Evolutionary conservation across 30 jellyfish, hydroid and myxozoan species (phyloP).

Genomic region (Cassiopea andromeda): DNA sequence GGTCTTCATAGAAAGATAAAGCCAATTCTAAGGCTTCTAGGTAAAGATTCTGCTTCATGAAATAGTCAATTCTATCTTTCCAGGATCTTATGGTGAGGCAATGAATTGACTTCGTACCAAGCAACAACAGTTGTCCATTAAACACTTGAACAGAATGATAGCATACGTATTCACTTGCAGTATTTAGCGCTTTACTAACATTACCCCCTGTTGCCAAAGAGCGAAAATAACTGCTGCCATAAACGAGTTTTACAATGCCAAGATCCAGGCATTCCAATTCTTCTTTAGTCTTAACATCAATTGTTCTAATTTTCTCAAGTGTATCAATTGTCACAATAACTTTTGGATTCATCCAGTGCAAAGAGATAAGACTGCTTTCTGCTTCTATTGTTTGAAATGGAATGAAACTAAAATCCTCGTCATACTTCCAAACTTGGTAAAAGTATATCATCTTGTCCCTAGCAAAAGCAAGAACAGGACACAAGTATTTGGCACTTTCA

Average conservation of each 20-base stretch:
- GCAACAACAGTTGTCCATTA: slow-evolving; percentile 94
- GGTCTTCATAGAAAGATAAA: slow-evolving; percentile 82
- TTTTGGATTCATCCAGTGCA: slow-evolving; percentile 96
- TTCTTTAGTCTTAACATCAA: slow-evolving; percentile 84
- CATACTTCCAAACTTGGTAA: slow-evolving; percentile 77
- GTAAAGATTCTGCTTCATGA: slow-evolving; percentile 89
- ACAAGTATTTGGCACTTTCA: slow-evolving; percentile 62
- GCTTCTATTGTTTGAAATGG: slow-evolving; percentile 78
- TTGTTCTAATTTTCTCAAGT: slow-evolving; percentile 85
- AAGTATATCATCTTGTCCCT: slow-evolving; percentile 82
- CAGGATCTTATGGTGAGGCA: slow-evolving; percentile 91
- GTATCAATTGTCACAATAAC: slow-evolving; percentile 83
- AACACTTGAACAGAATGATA: slow-evolving; percentile 95
- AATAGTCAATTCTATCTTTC: slow-evolving; percentile 94
- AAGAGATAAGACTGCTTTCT: slow-evolving; percentile 69
- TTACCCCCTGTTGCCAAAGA: slow-evolving; percentile 98
- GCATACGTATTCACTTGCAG: slow-evolving; percentile 97
- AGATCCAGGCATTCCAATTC: slow-evolving; percentile 98
- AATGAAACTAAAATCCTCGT: slow-evolving; percentile 62
- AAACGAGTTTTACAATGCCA: slow-evolving; percentile 89
- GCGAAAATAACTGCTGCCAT: slow-evolving; percentile 97
- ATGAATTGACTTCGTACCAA: slow-evolving; percentile 95
- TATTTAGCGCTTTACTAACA: slow-evolving; percentile 93
- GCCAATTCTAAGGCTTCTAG: slow-evolving; percentile 91
- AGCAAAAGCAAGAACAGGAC: slow-evolving; percentile 97